phyloP scores from a whole-genome alignment of 2,797 vertebrate genomes.

The Pipistrellus pygmaeus region DNA sequence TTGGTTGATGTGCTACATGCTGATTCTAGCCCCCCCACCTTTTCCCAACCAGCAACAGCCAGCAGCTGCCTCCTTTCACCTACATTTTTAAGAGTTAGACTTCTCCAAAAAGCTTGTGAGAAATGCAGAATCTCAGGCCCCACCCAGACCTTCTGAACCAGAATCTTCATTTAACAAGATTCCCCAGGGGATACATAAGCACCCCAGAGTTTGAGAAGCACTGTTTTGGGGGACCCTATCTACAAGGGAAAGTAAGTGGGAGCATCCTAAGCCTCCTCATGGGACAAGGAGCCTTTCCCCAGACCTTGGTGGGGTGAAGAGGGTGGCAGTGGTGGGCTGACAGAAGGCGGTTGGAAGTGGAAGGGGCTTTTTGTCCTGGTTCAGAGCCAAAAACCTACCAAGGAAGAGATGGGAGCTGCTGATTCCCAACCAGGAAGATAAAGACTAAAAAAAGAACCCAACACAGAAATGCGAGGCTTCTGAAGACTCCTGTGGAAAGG shows the following conservation, averaged over 20 bases:
- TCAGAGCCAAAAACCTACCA: background rate
- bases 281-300: background rate
- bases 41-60: background rate
- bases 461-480: background rate
- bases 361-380: background rate
- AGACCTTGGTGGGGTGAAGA: background rate
- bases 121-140: background rate
- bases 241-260: background rate
- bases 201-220: background rate
- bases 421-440: background rate
- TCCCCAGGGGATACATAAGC: background rate
- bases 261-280: background rate
- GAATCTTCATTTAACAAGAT: background rate
- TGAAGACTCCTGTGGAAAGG: background rate
- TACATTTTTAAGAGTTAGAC: background rate
- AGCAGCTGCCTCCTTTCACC: background rate
- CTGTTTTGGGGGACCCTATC: background rate
- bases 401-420: background rate
- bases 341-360: background rate
- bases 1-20: background rate
- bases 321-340: background rate
- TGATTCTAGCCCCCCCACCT: background rate
- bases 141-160: background rate
- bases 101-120: background rate
- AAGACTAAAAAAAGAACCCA: background rate